phyloP scores from a whole-genome alignment of 2,113 vertebrate genomes.

The Hassar affinis region DNA sequence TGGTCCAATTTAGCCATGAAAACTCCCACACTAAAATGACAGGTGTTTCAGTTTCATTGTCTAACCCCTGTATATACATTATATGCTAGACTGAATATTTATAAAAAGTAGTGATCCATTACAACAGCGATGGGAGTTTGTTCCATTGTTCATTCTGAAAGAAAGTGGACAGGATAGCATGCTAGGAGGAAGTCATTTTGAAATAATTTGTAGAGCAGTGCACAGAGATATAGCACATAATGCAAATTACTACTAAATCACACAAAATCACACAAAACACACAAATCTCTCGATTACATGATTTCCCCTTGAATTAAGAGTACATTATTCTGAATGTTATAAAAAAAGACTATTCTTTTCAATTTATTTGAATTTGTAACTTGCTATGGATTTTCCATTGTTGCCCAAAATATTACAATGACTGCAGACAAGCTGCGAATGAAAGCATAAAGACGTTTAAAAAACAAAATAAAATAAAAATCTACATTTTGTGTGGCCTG shows the following conservation, averaged over 20 bases:
- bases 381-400: neutral
- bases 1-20: too few relatives aligned
- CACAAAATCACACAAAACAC: too few relatives aligned
- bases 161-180: neutral
- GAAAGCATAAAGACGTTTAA: neutral
- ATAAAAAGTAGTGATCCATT: neutral
- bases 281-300: neutral
- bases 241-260: neutral
- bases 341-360: neutral
- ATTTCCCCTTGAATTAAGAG: neutral
- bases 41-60: too few relatives aligned
- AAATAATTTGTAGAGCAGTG: neutral
- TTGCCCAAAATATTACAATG: neutral
- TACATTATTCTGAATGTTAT: neutral
- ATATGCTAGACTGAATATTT: neutral
- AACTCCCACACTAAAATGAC: too few relatives aligned
- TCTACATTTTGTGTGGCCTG: neutral
- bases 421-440: neutral
- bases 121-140: neutral
- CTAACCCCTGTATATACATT: too few relatives aligned
- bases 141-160: neutral
- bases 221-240: neutral
- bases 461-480: neutral
- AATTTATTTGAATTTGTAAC: neutral
- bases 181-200: neutral